Base-by-base conservation (phyloP, 2,888 invertebrate species). In the Dysmachus trigonus region DNA sequence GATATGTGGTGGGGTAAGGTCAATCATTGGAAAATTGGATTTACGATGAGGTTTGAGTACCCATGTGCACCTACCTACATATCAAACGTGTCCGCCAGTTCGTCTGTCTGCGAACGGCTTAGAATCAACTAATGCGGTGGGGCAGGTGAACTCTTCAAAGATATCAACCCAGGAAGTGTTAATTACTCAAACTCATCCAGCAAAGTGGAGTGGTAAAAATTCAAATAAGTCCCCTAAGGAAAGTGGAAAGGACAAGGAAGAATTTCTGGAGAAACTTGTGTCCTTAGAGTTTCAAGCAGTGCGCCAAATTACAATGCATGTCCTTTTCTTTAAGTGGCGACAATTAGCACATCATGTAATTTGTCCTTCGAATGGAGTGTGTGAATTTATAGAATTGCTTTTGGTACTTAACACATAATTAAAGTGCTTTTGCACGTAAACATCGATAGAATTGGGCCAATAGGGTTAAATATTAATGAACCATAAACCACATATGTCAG, bases 21-120 rank as follows among this genome's bases (percentile, higher is more conserved):
- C 91, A 91, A 91, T 91, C 91, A 91, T 90, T 91, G 91, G 91
- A 91, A 91, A 91, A 91, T 91, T 91, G 91, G 91, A 91, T 91
- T 91, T 85, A 71, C 38, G 71, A 83, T 27, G 27, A 83, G 71
- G 71, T 83, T 83, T 33, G 35, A 71, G 35, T 83, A 22, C 27
- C 71, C 71, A 35, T 83, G 30, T 35, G 15, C 22, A 35, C n/a
- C 15, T 22, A 62, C 10, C 15, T 10, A 35, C n/a, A 6, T 22
- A 62, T 3, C 15, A 7, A 53, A 51, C 53, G 30, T 51, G 33
- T 53, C 51, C 18, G 27, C 2, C 62, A 18, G 62, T 62, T 18
- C 10, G 62, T 62, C 62, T 62, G 62, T 62, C 62, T 62, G 22
- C 62, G 62, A 62, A 62, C 22, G 22, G 62, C 62, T 62, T 27